Evolutionary conservation across 2,888 invertebrate species (phyloP).

Genomic region (Ophioninae sp.): DNA sequence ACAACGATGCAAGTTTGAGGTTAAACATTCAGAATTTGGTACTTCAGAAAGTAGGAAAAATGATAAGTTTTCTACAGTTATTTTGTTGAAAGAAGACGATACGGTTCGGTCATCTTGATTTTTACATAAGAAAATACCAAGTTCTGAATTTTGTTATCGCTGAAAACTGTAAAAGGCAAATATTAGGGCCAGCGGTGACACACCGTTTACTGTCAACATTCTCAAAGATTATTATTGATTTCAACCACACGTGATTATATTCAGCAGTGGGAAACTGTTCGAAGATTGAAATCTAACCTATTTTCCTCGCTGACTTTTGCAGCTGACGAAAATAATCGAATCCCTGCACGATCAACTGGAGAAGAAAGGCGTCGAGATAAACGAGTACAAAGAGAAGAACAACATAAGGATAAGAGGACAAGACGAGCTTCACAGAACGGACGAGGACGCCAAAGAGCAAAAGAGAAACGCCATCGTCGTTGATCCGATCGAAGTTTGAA

Average conservation of each 20-base stretch:
- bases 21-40: neutral
- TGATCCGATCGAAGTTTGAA: conserved; percentile 73
- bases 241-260: no score
- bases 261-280: neutral
- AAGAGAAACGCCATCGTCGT: conserved; percentile 77
- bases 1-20: no score
- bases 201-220: no score
- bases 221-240: no score
- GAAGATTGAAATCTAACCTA: neutral
- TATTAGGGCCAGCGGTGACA: no score
- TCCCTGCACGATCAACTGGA: conserved; percentile 90
- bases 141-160: no score
- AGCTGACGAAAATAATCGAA: conserved; percentile 90
- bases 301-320: conserved; percentile 65
- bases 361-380: conserved; percentile 94
- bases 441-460: conserved; percentile 73
- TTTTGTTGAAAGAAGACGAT: no score
- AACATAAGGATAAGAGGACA: conserved; percentile 92
- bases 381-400: conserved; percentile 94
- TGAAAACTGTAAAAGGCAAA: no score
- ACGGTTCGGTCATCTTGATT: no score
- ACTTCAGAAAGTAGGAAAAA: neutral
- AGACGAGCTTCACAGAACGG: conserved; percentile 81
- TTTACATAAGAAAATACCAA: no score
- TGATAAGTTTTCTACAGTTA: neutral